Conservation (phyloP, 2,888 invertebrate species). For the Limnephilus auricula region DNA sequence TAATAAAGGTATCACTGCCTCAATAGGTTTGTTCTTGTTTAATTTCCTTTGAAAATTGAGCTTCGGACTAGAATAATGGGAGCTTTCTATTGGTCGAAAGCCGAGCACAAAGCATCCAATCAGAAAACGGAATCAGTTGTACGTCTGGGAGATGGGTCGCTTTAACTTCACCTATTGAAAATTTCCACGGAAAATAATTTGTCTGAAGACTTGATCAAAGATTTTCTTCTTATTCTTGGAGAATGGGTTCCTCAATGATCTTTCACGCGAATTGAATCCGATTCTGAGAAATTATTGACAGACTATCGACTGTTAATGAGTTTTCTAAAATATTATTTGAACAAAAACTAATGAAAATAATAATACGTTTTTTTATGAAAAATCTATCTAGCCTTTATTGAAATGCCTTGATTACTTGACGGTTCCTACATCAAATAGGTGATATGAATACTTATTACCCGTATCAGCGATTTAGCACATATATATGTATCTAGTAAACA, state of each 20-base stretch:
- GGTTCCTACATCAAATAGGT: no score
- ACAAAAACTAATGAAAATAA: background rate
- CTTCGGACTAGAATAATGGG: constrained; percentile 50
- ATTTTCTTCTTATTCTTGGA: background rate
- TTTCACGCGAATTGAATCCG: background rate
- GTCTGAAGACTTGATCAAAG: constrained; percentile 36
- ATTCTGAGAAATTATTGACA: background rate
- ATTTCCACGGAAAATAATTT: constrained; percentile 29
- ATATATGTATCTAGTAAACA: no score
- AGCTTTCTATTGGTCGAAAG: constrained; percentile 49
- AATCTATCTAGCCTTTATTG: no score
- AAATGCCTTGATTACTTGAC: no score
- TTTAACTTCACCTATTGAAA: constrained; percentile 48
- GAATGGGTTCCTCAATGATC: background rate
- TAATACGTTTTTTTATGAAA: background rate
- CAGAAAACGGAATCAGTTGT: constrained; percentile 45
- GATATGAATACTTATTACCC: no score
- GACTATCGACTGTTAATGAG: background rate
- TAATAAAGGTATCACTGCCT: constrained; percentile 53
- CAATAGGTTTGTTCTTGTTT: constrained; percentile 48
- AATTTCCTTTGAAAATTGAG: constrained; percentile 58
- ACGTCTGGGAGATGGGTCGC: constrained; percentile 26
- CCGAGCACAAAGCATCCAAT: constrained; percentile 52
- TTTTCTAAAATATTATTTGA: background rate
- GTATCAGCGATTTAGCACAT: no score